A percentile compares a stretch with the other conserved stretches of the same genome.
These are phyloP conservation scores for Aleiodes leptofemur DNA, from an alignment of 2,888 invertebrate genomes.

Conservation along the genomic window DNA sequence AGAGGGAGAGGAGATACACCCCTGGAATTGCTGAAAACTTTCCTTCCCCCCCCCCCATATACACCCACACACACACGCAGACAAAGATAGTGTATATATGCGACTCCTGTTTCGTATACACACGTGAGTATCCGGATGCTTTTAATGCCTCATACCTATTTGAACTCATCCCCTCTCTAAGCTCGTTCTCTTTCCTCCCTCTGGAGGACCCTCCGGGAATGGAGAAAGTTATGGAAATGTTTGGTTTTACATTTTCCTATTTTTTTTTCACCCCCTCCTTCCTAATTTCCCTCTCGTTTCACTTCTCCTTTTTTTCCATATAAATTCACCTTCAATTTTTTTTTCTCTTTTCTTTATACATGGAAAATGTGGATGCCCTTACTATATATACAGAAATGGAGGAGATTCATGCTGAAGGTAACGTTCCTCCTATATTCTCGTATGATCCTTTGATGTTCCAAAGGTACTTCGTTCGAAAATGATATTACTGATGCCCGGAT, in stretches of 20 bases:
- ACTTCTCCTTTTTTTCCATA: no score
- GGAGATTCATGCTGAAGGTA: conserved; percentile 51
- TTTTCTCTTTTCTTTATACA: conserved; percentile 53
- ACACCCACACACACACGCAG: background rate
- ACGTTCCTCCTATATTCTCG: conserved; percentile 44
- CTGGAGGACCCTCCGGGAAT: conserved; percentile 37
- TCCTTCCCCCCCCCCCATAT: background rate
- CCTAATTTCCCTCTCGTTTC: conserved; percentile 15
- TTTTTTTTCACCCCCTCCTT: background rate
- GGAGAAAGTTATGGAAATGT: conserved; percentile 63
- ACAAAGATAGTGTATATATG: background rate
- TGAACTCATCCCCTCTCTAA: conserved; percentile 9
- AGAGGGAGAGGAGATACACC: conserved; percentile 23
- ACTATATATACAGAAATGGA: conserved; percentile 45
- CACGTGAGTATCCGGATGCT: conserved; percentile 28
- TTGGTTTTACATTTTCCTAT: conserved; percentile 55
- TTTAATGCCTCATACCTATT: conserved; percentile 13
- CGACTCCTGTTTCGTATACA: conserved; percentile 14
- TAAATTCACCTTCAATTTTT: conserved; percentile 49
- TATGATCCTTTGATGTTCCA: conserved; percentile 63
- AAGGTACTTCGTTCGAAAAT: conserved; percentile 60
- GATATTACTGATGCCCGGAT: conserved; percentile 48
- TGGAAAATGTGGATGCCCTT: conserved; percentile 56
- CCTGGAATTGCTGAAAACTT: conserved; percentile 63
- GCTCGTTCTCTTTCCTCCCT: conserved; percentile 4